Evolutionary conservation across 2,888 invertebrate genomes (phyloP), one percentile per base, ranked within the genome.

Genomic region (Hypselothyrea guttata): DNA sequence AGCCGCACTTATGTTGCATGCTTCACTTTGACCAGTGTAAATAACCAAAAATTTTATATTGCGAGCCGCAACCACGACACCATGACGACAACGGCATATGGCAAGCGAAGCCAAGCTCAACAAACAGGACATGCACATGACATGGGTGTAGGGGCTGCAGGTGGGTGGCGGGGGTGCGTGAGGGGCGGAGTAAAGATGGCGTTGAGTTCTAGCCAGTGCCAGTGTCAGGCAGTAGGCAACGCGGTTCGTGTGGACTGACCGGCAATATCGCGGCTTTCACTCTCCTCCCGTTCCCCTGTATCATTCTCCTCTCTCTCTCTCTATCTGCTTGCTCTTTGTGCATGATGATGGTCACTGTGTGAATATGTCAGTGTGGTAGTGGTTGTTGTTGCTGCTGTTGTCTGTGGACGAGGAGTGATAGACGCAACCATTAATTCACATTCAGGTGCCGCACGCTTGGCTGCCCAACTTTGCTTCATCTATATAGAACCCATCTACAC

Each of bases 381-480:
- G 9, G 38, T 33, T 70, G 30, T 15, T 15, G 13, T 11, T 45
- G 57, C 56, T 57, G 68, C 33, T 61, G 68, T 65, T 74, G 76
- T 83, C 84, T 81, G 85, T 67, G 81, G 79, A 85, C 57, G 60
- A 46, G 65, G 67, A 74, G 71, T 85, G 86, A 82, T 84, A 84
- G 81, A 77, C 81, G 81, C 84, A 67, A 66, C 84, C 86, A 82
- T 84, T 84, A 85, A 85, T 85, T 85, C 70, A 79, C 77, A 77
- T 83, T 75, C 82, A 84, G 84, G 86, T 82, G 84, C 67, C 64
- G 60, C 78, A 85, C 75, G 86, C 84, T 75, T 73, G 63, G 65
- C 59, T 81, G 84, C 55, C 48, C 76, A 82, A 65, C 60, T 66
- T 62, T 57, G 53, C 27, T 46, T 40, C 60, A 54, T 31, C 13